A percentile compares a stretch with the other conserved stretches of the same genome.
Conservation (phyloP, 2,113 vertebrate species). For the Uria aalge region DNA sequence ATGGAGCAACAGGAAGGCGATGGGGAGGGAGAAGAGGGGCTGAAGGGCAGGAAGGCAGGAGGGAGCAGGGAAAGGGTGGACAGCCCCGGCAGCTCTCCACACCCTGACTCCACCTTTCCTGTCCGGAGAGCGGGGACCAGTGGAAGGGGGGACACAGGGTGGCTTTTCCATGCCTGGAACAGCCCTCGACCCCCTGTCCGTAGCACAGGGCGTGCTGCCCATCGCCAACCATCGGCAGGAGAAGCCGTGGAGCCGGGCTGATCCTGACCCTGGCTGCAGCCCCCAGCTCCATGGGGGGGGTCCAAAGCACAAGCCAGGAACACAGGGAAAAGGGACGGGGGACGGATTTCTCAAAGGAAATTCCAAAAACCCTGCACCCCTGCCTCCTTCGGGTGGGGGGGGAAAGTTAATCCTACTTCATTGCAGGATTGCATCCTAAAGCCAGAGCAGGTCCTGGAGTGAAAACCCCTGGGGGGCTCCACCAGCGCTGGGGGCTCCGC, state of each 20-base stretch:
- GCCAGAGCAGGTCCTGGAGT: background rate
- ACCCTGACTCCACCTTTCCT: background rate
- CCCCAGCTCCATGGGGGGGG: background rate
- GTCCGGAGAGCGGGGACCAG: rapidly evolving
- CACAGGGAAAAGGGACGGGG: background rate
- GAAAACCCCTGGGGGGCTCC: background rate
- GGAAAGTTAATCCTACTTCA: background rate
- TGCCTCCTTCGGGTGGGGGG: too few relatives aligned
- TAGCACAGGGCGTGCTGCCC: background rate
- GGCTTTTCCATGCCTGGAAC: background rate
- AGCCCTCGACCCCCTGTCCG: background rate
- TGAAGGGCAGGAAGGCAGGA: background rate
- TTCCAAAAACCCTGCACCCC: background rate
- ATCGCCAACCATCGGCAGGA: rapidly evolving
- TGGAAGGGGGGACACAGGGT: rapidly evolving
- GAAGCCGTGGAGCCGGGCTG: rapidly evolving
- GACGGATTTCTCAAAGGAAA: background rate
- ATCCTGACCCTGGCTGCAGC: background rate
- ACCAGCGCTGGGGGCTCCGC: background rate
- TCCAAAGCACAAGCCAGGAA: background rate
- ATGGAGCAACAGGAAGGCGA: background rate
- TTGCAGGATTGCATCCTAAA: background rate
- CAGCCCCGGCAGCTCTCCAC: background rate
- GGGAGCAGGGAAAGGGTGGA: background rate
- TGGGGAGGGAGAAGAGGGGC: background rate